Conservation (phyloP, 2,888 invertebrate genomes). For the Sarcophaga rosellei region DNA sequence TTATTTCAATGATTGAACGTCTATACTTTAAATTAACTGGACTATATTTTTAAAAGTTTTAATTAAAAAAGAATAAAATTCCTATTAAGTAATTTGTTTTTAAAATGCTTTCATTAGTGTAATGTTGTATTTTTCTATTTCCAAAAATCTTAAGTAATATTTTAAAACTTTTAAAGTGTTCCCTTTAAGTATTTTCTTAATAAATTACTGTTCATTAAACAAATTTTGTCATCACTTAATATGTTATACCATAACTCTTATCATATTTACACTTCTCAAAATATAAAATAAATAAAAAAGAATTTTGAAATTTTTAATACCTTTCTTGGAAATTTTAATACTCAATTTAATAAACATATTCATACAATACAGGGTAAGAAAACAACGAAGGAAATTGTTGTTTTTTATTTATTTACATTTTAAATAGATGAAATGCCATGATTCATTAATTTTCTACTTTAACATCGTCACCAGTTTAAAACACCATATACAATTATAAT, state of each 20-base stretch:
- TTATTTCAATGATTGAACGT: no score
- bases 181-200: slow-evolving; percentile 5
- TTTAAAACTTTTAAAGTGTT: not conserved
- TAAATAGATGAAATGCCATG: slow-evolving; percentile 21
- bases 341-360: slow-evolving; percentile 21
- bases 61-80: no score
- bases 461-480: slow-evolving; percentile 29
- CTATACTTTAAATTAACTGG: no score
- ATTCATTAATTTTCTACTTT: slow-evolving; percentile 38
- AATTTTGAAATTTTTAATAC: slow-evolving; percentile 9
- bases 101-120: not conserved
- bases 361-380: slow-evolving; percentile 38
- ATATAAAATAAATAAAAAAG: slow-evolving; percentile 1
- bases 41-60: no score
- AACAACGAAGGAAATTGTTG: not conserved
- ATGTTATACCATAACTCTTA: slow-evolving; percentile 15
- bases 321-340: slow-evolving; percentile 56
- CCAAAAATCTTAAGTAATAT: no score
- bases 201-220: slow-evolving; percentile 1
- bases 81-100: no score
- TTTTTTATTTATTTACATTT: slow-evolving; percentile 34
- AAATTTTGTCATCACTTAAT: slow-evolving; percentile 5
- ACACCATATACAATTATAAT: not conserved
- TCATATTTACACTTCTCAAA: slow-evolving; percentile 34
- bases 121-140: no score